These are phyloP conservation scores for Phyllotis vaccarum DNA, from an alignment of 2,797 vertebrate species.

Conservation along the genomic window DNA sequence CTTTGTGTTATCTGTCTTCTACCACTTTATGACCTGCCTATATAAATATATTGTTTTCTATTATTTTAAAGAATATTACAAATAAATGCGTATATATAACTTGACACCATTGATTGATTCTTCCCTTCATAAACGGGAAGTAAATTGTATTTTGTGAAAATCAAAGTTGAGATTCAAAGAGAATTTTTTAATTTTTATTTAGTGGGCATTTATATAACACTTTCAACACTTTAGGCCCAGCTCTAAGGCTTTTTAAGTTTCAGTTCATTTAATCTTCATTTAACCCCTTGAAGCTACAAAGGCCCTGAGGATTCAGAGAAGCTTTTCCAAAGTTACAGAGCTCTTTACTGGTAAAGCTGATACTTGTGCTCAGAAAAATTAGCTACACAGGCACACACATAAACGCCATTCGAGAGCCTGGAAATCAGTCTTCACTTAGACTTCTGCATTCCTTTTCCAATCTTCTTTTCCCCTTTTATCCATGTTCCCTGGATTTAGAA, in stretches of 20 bases:
- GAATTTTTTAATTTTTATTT: background rate
- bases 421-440: background rate
- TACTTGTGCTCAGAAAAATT: background rate
- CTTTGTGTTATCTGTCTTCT: background rate
- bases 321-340: background rate
- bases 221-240: background rate
- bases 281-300: background rate
- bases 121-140: background rate
- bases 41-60: background rate
- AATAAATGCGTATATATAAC: background rate
- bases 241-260: background rate
- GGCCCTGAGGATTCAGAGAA: background rate
- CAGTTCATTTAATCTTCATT: slow-evolving; percentile 7
- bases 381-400: background rate
- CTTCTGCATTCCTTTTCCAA: background rate
- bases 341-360: background rate
- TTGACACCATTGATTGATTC: slow-evolving; percentile 7
- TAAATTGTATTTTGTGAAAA: slow-evolving; percentile 34
- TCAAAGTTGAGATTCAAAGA: slow-evolving; percentile 28
- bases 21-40: slow-evolving; percentile 16
- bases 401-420: background rate
- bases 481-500: background rate
- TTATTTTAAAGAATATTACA: slow-evolving; percentile 46
- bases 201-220: background rate
- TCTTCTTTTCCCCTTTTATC: fast-evolving